A percentile compares a stretch with the other conserved stretches of the same genome.
Conservation (phyloP, 2,888 invertebrate genomes). For the Elegia similella region DNA sequence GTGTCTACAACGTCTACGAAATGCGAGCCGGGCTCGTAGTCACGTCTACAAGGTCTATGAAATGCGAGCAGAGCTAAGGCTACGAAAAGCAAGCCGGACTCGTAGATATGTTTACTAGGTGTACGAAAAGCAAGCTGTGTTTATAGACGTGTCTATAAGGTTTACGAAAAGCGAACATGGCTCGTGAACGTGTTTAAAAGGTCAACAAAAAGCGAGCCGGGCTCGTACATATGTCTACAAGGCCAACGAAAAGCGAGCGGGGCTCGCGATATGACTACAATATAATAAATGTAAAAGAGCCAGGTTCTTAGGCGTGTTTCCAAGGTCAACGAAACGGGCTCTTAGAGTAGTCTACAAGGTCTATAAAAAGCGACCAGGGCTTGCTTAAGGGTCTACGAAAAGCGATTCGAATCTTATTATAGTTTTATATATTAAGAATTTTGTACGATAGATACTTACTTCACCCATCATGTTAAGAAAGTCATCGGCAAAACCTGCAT, state of each 20-base stretch:
- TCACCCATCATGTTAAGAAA: conserved; percentile 66
- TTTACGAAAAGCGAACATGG: background rate
- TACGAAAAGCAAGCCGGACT: background rate
- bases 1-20: too few relatives aligned
- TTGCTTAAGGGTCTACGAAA: background rate
- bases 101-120: background rate
- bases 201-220: background rate
- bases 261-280: too few relatives aligned
- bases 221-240: background rate
- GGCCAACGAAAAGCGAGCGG: background rate
- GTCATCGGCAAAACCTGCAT: conserved; percentile 51
- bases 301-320: background rate
- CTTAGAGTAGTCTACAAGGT: background rate
- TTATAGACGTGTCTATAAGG: too few relatives aligned
- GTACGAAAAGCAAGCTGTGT: background rate
- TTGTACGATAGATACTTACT: conserved; percentile 44
- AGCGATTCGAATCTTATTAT: too few relatives aligned
- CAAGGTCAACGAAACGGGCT: background rate
- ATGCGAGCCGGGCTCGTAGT: background rate
- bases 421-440: too few relatives aligned
- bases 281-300: background rate
- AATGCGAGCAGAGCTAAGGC: background rate
- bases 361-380: background rate
- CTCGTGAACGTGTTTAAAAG: background rate
- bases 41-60: background rate